Conservation (phyloP, 2,888 invertebrate genomes). For the Epistrophe grossulariae region DNA sequence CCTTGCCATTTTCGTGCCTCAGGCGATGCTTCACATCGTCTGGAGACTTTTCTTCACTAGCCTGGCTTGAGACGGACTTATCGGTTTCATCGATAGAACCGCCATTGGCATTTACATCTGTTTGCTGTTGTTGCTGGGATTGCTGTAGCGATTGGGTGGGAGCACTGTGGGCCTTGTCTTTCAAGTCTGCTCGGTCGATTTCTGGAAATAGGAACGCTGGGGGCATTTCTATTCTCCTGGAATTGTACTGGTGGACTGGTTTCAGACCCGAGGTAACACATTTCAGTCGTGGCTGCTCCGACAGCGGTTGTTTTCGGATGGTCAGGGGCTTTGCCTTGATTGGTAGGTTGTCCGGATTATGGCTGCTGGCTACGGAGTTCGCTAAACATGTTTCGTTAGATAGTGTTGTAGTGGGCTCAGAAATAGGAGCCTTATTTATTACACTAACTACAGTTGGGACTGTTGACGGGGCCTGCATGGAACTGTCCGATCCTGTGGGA, state of each 20-base stretch:
- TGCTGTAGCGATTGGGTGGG: slow-evolving; percentile 75
- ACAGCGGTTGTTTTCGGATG: slow-evolving; percentile 92
- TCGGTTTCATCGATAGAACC: slow-evolving; percentile 82
- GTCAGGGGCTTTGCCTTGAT: slow-evolving; percentile 94
- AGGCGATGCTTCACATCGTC: slow-evolving; percentile 87
- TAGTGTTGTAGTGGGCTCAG: slow-evolving; percentile 58
- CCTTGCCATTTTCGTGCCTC: slow-evolving; percentile 88
- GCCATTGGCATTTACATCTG: slow-evolving; percentile 81
- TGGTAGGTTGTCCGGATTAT: slow-evolving; percentile 84
- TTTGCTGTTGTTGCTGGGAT: slow-evolving; percentile 77
- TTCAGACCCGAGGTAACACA: slow-evolving; percentile 85
- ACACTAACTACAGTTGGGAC: slow-evolving; percentile 77
- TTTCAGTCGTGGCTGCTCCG: slow-evolving; percentile 91
- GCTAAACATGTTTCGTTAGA: slow-evolving; percentile 51
- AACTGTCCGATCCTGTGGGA: slow-evolving; percentile 81
- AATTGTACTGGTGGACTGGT: slow-evolving; percentile 86
- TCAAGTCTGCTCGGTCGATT: slow-evolving; percentile 87
- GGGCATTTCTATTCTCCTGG: slow-evolving; percentile 92
- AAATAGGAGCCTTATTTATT: slow-evolving; percentile 77
- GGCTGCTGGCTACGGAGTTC: slow-evolving; percentile 76
- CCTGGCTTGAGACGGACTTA: slow-evolving; percentile 77
- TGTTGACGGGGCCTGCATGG: slow-evolving; percentile 71
- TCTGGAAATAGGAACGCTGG: slow-evolving; percentile 92
- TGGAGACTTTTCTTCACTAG: slow-evolving; percentile 79
- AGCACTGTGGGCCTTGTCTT: slow-evolving; percentile 78